Percentiles rank a stretch among this genome's conserved stretches.
Evolutionary conservation across 2,113 vertebrate species (phyloP).

Genomic region (Siniperca knerii): DNA sequence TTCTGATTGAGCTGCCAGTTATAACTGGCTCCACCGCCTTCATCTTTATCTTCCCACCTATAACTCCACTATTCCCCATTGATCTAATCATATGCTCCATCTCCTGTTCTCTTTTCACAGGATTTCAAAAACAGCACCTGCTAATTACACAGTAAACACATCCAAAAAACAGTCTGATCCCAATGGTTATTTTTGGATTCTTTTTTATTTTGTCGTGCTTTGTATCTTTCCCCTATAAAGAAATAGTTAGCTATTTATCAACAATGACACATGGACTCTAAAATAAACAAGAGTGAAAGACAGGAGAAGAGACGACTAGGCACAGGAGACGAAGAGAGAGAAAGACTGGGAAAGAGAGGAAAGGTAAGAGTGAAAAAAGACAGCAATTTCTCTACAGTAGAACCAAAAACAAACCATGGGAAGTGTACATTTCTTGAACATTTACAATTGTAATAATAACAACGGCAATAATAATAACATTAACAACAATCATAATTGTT

Average conservation of each 20-base stretch:
- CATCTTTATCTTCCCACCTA: constrained; percentile 55
- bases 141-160: constrained; percentile 61
- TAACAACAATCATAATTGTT: constrained; percentile 86
- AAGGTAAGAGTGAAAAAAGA: constrained; percentile 76
- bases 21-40: constrained; percentile 40
- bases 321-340: constrained; percentile 77
- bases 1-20: constrained; percentile 58
- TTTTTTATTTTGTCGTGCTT: constrained; percentile 89
- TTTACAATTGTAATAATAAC: constrained; percentile 88
- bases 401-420: constrained; percentile 80
- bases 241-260: constrained; percentile 90
- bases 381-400: constrained; percentile 80
- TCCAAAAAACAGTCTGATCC: constrained; percentile 49
- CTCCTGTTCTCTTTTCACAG: constrained; percentile 45
- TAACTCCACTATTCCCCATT: constrained; percentile 61
- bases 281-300: constrained; percentile 83
- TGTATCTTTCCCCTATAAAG: constrained; percentile 88
- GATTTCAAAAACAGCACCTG: constrained; percentile 56
- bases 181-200: constrained; percentile 70
- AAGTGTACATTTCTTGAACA: constrained; percentile 86
- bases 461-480: constrained; percentile 85
- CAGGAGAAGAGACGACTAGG: constrained; percentile 79
- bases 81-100: constrained; percentile 61
- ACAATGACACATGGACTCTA: constrained; percentile 85
- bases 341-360: constrained; percentile 69